Conservation (phyloP, 23 tunicate genomes). For the Clavelina lepadiformis region DNA sequence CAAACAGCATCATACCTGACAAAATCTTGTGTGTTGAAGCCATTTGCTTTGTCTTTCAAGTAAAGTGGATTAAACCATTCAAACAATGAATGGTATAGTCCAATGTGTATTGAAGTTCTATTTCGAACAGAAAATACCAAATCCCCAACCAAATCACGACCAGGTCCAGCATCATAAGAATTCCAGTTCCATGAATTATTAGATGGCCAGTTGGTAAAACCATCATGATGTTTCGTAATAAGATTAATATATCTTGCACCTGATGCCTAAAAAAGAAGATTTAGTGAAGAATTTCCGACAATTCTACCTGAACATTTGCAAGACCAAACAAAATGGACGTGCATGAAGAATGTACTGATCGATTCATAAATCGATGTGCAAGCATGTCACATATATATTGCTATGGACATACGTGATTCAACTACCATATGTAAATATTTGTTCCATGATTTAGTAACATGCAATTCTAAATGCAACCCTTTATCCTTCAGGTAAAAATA, state of each 20-base stretch:
- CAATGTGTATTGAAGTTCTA: slow-evolving; percentile 8
- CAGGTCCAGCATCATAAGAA: slow-evolving; percentile 23
- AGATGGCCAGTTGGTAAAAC: slow-evolving; percentile 50
- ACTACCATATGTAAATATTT: too few relatives aligned
- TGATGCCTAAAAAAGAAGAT: too few relatives aligned
- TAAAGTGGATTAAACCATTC: slow-evolving; percentile 35
- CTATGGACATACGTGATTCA: too few relatives aligned
- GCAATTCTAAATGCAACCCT: too few relatives aligned
- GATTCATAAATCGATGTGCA: too few relatives aligned
- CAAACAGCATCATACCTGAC: too few relatives aligned
- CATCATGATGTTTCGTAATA: slow-evolving; percentile 44
- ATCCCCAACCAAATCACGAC: slow-evolving; percentile 38
- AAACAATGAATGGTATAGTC: slow-evolving; percentile 33
- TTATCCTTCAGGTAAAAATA: too few relatives aligned
- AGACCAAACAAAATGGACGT: neutral
- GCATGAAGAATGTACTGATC: neutral
- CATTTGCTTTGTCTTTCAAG: slow-evolving; percentile 3
- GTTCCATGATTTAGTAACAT: too few relatives aligned
- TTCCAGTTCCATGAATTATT: slow-evolving; percentile 24
- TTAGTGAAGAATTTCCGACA: too few relatives aligned
- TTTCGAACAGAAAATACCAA: slow-evolving; percentile 17
- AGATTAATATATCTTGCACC: slow-evolving; percentile 38
- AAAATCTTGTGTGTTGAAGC: slow-evolving; percentile 6
- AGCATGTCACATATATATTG: too few relatives aligned
- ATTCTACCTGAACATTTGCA: neutral